Conservation (phyloP, 2,113 vertebrate genomes). For the Hippolais icterina region DNA sequence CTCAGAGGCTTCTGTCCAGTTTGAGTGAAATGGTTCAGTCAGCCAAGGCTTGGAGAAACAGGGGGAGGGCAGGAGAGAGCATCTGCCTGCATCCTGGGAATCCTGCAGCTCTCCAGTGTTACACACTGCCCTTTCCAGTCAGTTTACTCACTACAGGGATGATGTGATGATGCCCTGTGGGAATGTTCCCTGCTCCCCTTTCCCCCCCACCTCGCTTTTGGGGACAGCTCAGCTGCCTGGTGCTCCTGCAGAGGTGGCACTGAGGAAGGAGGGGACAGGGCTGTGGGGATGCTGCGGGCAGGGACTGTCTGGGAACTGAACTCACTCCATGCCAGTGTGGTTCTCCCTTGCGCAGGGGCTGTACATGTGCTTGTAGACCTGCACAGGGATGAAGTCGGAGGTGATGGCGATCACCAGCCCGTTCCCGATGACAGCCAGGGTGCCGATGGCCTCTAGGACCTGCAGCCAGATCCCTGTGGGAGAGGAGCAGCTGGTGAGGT, state of each 20-base stretch:
- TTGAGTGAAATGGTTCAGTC: neutral
- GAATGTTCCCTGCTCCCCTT: neutral
- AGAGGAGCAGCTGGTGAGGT: neutral
- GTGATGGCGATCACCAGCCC: slow-evolving; percentile 91
- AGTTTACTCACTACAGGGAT: neutral
- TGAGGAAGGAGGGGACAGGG: fast-evolving
- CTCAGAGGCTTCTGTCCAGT: neutral
- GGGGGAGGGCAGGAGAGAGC: neutral
- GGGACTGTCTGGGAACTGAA: neutral
- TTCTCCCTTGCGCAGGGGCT: slow-evolving; percentile 76
- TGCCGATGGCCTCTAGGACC: slow-evolving; percentile 86
- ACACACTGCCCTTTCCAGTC: neutral
- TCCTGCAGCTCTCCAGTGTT: neutral
- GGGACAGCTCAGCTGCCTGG: fast-evolving
- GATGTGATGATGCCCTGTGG: neutral
- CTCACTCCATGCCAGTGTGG: slow-evolving; percentile 72
- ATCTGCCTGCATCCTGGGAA: neutral
- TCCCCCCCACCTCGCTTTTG: fast-evolving
- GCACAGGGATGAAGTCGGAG: slow-evolving; percentile 89
- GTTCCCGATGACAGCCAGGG: slow-evolving; percentile 89
- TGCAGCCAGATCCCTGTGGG: slow-evolving; percentile 85
- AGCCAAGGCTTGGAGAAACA: neutral
- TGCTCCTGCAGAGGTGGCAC: neutral
- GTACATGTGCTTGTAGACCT: slow-evolving; percentile 86
- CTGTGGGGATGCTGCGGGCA: neutral